phyloP scores from a whole-genome alignment of 2,113 vertebrate species.

The Accipiter virgatus region DNA sequence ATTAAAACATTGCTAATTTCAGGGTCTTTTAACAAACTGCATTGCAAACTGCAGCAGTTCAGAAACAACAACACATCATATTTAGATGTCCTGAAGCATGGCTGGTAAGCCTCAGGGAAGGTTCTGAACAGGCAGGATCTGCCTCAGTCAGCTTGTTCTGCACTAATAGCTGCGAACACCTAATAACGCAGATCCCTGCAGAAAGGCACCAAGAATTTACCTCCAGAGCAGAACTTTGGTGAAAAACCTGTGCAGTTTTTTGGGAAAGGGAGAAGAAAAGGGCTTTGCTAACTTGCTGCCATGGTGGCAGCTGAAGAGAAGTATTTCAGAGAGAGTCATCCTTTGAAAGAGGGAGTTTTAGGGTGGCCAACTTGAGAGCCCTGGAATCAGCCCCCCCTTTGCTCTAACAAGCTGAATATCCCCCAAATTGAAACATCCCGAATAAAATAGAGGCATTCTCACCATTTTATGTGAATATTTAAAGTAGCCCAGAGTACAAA shows the following conservation, averaged over 20 bases:
- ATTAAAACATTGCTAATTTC: background rate
- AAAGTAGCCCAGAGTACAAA: background rate
- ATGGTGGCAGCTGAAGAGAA: background rate
- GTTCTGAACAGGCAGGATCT: background rate
- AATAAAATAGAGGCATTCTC: background rate
- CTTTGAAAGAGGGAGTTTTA: background rate
- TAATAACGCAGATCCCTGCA: background rate
- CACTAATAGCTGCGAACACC: background rate
- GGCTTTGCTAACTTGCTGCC: background rate
- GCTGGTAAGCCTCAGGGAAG: background rate
- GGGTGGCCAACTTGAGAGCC: background rate
- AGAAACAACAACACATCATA: background rate
- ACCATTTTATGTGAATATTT: background rate
- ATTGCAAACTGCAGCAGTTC: conserved; percentile 19
- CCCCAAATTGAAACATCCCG: background rate
- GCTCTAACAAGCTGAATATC: background rate
- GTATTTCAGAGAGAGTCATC: background rate
- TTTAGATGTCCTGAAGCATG: background rate
- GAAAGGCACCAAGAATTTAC: background rate
- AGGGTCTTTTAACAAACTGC: background rate
- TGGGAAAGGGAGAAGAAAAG: background rate
- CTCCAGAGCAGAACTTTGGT: background rate
- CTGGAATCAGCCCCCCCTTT: fast-evolving
- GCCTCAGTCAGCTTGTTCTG: conserved; percentile 9
- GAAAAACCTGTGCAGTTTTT: background rate